Evolutionary conservation across 2,888 invertebrate species (phyloP), one percentile per base, ranked within the genome.

Genomic region (Idaea straminata): DNA sequence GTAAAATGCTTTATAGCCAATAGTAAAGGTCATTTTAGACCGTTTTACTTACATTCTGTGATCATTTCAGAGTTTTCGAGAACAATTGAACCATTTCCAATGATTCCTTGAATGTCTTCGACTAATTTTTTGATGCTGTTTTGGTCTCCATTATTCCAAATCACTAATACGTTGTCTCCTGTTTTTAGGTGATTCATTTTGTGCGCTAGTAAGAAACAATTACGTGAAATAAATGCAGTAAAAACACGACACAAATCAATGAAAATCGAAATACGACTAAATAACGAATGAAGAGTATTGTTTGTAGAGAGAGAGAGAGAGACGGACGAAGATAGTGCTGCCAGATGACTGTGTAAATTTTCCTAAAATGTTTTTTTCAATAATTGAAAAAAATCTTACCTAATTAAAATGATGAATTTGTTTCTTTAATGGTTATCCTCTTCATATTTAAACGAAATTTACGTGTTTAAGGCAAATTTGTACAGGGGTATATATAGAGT

Each of bases 31-130:
- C 59, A 34, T 25, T 16, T 1, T 47, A 64, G 59, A 57, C n/a
- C 47, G 16, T 57, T 47, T 61, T 64, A 89, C 93, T 93, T 88
- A 96, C 96, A 89, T 78, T 94, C 87, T 60, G 92, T 85, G 38
- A 95, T 85, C 80, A 94, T 93, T 74, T 94, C 92, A 34, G 94
- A 89, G 84, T 95, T 95, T 87, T 95, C 95, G 36, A 95, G 79
- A 72, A 92, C 89, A 61, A 95, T 88, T 66, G 91, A 84, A 10
- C 93, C 94, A 69, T 87, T 85, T 60, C 81, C 80, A 63, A 91
- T 91, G 15, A 87, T 76, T 64, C 80, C 80, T 79, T 94, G 93
- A 6, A 95, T 77, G 71, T 92, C 86, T 62, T 90, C 88, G 5
- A 94, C 91, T 38, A 94, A 89, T 74, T 90, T 89, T 75, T 93